Percentiles rank a stretch among this genome's conserved stretches.
Evolutionary conservation across 1,140 invertebrate genomes (phyloP).

Genomic region (Trachymyrmex cornetzi): DNA sequence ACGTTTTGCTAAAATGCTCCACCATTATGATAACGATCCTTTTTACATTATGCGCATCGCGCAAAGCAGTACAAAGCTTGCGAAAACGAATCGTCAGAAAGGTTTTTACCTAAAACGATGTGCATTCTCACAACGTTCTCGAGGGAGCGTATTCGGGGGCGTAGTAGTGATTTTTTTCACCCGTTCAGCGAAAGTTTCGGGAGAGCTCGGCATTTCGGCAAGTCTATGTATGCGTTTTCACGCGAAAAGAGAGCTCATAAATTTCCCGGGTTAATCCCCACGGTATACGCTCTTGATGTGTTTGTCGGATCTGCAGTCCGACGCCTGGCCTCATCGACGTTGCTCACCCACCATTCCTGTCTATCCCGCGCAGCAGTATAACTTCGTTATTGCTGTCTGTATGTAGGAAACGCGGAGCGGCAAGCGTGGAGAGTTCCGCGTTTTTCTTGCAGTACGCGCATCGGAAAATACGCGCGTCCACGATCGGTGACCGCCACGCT

Average conservation of each 20-base stretch:
- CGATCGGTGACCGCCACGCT: conserved; percentile 57
- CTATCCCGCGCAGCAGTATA: conserved; percentile 47
- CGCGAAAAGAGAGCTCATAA: conserved; percentile 75
- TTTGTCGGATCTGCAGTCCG: conserved; percentile 67
- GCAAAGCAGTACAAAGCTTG: conserved; percentile 18
- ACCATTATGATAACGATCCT: conserved; percentile 41
- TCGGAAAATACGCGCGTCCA: conserved; percentile 59
- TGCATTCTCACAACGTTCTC: neutral
- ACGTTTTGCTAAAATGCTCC: neutral
- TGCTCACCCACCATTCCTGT: conserved; percentile 3
- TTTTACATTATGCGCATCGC: conserved; percentile 13
- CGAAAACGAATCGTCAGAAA: conserved; percentile 4
- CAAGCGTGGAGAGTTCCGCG: conserved; percentile 12
- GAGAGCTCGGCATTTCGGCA: conserved; percentile 40
- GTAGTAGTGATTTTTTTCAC: conserved; percentile 23
- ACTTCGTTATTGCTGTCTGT: conserved; percentile 71
- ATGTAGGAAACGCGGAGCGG: conserved; percentile 2
- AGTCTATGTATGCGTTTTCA: conserved; percentile 75
- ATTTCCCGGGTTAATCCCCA: conserved; percentile 76
- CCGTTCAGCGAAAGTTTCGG: neutral
- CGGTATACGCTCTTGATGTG: conserved; percentile 75
- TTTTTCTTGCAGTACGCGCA: conserved; percentile 57
- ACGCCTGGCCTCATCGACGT: conserved; percentile 56
- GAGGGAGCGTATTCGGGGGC: neutral
- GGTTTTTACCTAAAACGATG: conserved; percentile 21